Evolutionary conservation across 2,888 invertebrate species (phyloP), one percentile per base, ranked within the genome.

Genomic region (Pseudoips prasinana): DNA sequence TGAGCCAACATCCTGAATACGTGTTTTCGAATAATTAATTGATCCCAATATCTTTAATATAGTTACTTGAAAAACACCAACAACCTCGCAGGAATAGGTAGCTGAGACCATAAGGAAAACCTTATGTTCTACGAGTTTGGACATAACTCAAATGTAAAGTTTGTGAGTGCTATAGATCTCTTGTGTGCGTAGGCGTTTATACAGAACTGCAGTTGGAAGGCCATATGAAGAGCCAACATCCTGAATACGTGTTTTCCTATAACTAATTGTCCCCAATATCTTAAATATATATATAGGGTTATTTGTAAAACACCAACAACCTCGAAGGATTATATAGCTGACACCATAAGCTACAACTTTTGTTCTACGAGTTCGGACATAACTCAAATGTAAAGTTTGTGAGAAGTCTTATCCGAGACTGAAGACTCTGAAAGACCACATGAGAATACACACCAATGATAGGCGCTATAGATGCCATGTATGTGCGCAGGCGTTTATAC

Each of bases 401-500:
- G 20, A 20, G 20, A 20, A 20, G 20, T n/a, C 2, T 7, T 20
- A 20, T n/a, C 20, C 20, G 4, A 3, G 20, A 2, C n/a, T 20
- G 7, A 20, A 28, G 20, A 18, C 20, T 7, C n/a, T 20, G 3
- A 20, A 20, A 7, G 20, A 20, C 20, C 20, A 20, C 7, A 20
- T 20, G 20, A 3, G 20, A 7, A 20, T 20, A 20, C 86, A 86
- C 22, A 85, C 70, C 0, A 84, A 84, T 22, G 86, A 86, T 20
- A 41, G 84, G 0, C 28, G 84, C n/a, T 82, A 73, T 10, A 49
- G 75, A 8, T 80, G 83, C 14, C 75, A 81, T 14, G 67, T 82
- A 7, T 86, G 86, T 43, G 87, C 81, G 0, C 86, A 85, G 42
- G 86, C 86, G 1, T 86, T 87, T 42, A 81, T 86, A 44, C 86